Evolutionary conservation across 2,113 vertebrate genomes (phyloP), one percentile per base, ranked within the genome.

Genomic region (Limnothrissa miodon): DNA sequence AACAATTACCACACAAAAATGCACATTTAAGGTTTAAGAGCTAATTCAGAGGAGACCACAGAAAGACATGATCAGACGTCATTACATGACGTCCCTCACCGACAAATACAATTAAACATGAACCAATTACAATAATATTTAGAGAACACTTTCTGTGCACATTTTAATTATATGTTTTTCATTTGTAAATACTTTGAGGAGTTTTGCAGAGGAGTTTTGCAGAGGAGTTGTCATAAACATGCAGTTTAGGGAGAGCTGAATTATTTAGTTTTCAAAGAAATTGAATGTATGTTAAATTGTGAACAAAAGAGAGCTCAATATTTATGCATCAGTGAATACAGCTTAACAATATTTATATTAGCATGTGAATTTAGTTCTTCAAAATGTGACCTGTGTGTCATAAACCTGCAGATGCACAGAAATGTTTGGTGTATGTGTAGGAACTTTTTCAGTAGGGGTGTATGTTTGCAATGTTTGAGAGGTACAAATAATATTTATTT

Each of bases 1-100:
- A 15, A 42, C 15, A 15, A 11, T 56, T 6, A 23, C 21, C 51
- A 56, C 21, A 15, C 45, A 19, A 56, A 23, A 56, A 56, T 56
- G 15, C 1, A 11, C 42, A 42, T 48, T 23, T 56, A 19, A 56
- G 19, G 51, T 19, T 56, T 21, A 21, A 23, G 51, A 56, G 51
- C 4, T 56, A 6, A 56, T 6, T 19, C 51, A 23, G 23, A 19
- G 19, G 51, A 56, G 51, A 56, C 19, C 51, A 62, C 36, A 19
- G 0, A 3, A 79, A 81, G 51, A 17, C 29, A 82, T 86, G 83
- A 74, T 89, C 83, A 85, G 80, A 78, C 78, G 78, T 85, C 45
- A 39, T 25, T 36, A 56, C 48, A 82, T 78, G 78, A 42, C 6
- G 4, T 74, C 25, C 29, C 33, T 13, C 42, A 74, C 33, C 36